These are phyloP conservation scores for Gavia stellata DNA, from an alignment of 2,113 vertebrate species.

Conservation along the genomic window DNA sequence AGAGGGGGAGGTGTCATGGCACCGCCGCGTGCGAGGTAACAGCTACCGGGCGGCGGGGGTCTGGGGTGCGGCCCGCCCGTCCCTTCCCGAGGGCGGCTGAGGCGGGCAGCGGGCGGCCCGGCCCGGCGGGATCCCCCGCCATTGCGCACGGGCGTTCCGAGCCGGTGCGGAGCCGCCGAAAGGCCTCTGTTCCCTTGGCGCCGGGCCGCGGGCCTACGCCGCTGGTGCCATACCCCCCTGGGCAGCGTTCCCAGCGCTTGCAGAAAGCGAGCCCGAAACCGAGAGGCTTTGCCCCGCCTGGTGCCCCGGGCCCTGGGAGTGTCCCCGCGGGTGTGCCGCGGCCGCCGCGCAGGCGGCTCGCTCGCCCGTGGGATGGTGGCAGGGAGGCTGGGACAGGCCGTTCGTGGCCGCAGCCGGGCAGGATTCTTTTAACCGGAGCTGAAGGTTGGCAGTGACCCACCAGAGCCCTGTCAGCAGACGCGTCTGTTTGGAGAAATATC, in stretches of 20 bases:
- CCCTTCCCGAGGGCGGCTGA: not conserved
- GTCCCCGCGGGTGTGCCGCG: not conserved
- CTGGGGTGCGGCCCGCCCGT: too few species aligned
- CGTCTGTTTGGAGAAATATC: too few species aligned
- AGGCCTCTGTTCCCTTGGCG: not conserved
- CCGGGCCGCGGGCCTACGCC: not conserved
- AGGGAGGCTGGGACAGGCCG: not conserved
- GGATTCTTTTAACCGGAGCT: not conserved
- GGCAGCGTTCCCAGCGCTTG: not conserved
- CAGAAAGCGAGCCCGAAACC: not conserved
- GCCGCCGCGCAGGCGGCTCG: not conserved
- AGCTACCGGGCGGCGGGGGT: rapidly evolving
- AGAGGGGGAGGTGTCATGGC: not conserved
- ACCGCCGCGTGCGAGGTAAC: not conserved
- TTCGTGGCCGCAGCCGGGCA: not conserved
- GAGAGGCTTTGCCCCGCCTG: not conserved
- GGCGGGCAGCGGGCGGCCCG: too few species aligned
- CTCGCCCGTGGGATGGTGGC: not conserved
- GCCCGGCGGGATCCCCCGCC: not conserved
- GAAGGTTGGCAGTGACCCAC: not conserved
- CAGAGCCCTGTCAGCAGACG: not conserved
- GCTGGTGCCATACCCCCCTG: not conserved
- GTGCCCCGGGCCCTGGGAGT: not conserved
- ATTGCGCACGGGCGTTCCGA: not conserved
- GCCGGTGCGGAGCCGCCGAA: not conserved